Percentiles rank a stretch among this genome's conserved stretches.
Conservation (phyloP, 1,140 invertebrate species). For the Nephila pilipes region DNA sequence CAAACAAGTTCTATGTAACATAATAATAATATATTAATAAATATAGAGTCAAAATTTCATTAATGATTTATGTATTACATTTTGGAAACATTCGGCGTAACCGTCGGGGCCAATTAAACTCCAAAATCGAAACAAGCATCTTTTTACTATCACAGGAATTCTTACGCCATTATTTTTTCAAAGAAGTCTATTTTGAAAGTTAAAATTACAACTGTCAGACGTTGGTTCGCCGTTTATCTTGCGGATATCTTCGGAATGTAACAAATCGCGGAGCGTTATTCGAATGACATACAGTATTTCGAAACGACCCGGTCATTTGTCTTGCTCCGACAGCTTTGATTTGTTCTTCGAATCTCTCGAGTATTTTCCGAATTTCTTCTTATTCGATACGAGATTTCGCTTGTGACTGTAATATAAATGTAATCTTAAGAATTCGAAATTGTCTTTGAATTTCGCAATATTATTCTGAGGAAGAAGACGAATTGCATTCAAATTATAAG, state of each 20-base stretch:
- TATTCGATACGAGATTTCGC: neutral
- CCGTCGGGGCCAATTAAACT: too few relatives aligned
- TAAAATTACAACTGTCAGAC: constrained; percentile 38
- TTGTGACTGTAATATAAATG: neutral
- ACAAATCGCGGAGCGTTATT: constrained; percentile 7
- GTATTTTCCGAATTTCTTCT: neutral
- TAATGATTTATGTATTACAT: too few relatives aligned
- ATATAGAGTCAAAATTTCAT: too few relatives aligned
- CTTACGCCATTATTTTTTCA: neutral
- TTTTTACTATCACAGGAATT: too few relatives aligned
- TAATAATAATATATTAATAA: too few relatives aligned
- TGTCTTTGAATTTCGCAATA: neutral
- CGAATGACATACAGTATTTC: constrained; percentile 23
- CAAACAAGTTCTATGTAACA: too few relatives aligned
- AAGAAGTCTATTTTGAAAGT: neutral
- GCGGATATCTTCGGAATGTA: neutral
- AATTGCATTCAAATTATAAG: too few relatives aligned
- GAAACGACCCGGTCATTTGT: constrained; percentile 32
- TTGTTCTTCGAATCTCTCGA: neutral
- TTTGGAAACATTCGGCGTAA: too few relatives aligned
- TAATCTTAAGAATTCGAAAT: neutral
- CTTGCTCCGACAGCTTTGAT: constrained; percentile 5
- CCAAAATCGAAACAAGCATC: too few relatives aligned
- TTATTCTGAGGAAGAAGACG: too few relatives aligned
- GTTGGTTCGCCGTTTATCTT: neutral